These are phyloP conservation scores for Lytechinus pictus DNA, from an alignment of 35 echinoderm and acorn worm genomes.

Conservation along the genomic window DNA sequence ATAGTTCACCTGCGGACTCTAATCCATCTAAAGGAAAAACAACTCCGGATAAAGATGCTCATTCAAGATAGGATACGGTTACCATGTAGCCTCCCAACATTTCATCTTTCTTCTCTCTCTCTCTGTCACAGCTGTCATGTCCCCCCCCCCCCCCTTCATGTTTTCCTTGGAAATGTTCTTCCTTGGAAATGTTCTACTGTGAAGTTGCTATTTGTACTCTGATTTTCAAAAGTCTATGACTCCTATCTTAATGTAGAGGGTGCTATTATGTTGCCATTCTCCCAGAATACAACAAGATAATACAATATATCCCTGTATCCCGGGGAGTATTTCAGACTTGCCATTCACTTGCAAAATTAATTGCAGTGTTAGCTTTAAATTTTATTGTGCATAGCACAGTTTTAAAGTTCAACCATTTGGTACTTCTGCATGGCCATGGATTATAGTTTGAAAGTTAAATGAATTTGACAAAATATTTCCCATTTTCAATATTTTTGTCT, in stretches of 20 bases:
- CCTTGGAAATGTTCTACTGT: no score
- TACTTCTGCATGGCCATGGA: not conserved
- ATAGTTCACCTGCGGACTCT: slow-evolving; percentile 71
- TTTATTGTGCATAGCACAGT: not conserved
- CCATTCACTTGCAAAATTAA: not conserved
- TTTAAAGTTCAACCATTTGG: not conserved
- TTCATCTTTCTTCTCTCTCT: not conserved
- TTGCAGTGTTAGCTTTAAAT: not conserved
- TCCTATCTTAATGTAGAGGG: not conserved
- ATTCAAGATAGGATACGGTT: slow-evolving; percentile 59
- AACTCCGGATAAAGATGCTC: slow-evolving; percentile 55
- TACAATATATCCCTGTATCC: not conserved
- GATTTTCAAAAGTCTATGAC: not conserved
- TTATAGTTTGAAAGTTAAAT: not conserved
- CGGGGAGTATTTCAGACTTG: not conserved
- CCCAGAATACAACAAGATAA: not conserved
- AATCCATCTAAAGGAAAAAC: slow-evolving; percentile 46
- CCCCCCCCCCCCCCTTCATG: not conserved
- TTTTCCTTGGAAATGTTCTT: not conserved
- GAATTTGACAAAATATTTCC: not conserved
- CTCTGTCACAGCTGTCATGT: not conserved
- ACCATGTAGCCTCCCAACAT: not conserved
- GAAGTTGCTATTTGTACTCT: not conserved
- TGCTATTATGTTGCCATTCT: not conserved
- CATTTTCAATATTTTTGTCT: not conserved